These are phyloP conservation scores for Vimba vimba DNA, from an alignment of 2,113 vertebrate genomes.

Conservation along the genomic window DNA sequence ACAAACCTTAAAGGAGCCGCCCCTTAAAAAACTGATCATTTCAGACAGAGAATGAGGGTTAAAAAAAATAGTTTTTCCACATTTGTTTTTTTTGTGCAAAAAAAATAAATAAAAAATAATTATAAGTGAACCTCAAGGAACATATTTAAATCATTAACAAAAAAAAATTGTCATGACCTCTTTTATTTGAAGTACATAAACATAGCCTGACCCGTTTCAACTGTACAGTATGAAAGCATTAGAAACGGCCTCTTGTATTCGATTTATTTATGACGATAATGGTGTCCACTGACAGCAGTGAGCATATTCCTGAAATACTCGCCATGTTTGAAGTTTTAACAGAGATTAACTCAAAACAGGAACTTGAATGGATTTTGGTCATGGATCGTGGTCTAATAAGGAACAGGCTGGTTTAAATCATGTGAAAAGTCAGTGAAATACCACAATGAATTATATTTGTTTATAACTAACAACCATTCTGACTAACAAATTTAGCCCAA, in stretches of 20 bases:
- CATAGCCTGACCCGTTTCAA: too few relatives aligned
- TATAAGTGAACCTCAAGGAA: too few relatives aligned
- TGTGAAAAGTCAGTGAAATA: background rate
- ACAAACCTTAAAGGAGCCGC: too few relatives aligned
- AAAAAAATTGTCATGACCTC: too few relatives aligned
- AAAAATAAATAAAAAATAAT: too few relatives aligned
- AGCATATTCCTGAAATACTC: background rate
- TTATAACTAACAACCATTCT: conserved; percentile 5
- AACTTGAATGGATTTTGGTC: background rate
- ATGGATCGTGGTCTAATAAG: conserved; percentile 15
- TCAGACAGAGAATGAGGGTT: too few relatives aligned
- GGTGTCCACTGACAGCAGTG: background rate
- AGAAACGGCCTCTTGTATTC: background rate
- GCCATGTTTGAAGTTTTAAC: background rate
- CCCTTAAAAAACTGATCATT: too few relatives aligned
- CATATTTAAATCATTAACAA: too few relatives aligned
- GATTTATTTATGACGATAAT: background rate
- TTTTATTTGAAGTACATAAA: background rate
- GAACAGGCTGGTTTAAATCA: background rate
- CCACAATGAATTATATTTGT: background rate
- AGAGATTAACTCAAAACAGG: background rate
- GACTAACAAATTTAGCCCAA: background rate
- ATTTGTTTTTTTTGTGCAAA: too few relatives aligned
- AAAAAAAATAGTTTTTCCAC: too few relatives aligned
- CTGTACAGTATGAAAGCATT: background rate